phyloP scores from a whole-genome alignment of 2,113 vertebrate genomes.

The Oreochromis tanganicae region DNA sequence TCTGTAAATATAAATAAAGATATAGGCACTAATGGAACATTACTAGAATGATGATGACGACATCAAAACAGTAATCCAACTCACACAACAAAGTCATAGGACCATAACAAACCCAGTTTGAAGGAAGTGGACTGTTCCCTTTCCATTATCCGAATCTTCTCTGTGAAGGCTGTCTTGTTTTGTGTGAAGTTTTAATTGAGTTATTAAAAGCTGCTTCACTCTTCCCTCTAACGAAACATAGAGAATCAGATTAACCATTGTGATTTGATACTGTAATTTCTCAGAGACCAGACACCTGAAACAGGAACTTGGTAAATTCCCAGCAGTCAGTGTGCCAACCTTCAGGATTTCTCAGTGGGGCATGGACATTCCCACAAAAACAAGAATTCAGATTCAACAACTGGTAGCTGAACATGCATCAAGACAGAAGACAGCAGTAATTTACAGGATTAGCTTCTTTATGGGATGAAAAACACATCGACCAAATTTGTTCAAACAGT shows the following conservation, averaged over 20 bases:
- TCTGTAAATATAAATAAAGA: background rate
- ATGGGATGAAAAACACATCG: background rate
- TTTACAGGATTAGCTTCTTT: background rate
- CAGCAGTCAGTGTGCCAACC: background rate
- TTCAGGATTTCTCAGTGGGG: background rate
- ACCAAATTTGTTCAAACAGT: background rate
- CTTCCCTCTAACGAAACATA: background rate
- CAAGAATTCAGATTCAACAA: background rate
- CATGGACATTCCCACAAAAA: background rate
- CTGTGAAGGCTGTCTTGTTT: background rate
- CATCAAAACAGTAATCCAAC: background rate
- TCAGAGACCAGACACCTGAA: background rate
- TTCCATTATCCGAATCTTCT: background rate
- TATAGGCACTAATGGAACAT: background rate
- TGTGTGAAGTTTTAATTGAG: background rate
- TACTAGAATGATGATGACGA: background rate
- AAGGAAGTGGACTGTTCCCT: background rate
- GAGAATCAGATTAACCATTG: background rate
- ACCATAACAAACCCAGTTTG: background rate
- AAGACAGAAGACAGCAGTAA: background rate
- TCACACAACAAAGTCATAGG: background rate
- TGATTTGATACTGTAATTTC: background rate
- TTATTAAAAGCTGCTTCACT: background rate
- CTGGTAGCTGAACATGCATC: background rate
- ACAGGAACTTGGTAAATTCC: background rate